Evolutionary conservation across 2,113 vertebrate species (phyloP), one percentile per base, ranked within the genome.

Genomic region (Panurus biarmicus): DNA sequence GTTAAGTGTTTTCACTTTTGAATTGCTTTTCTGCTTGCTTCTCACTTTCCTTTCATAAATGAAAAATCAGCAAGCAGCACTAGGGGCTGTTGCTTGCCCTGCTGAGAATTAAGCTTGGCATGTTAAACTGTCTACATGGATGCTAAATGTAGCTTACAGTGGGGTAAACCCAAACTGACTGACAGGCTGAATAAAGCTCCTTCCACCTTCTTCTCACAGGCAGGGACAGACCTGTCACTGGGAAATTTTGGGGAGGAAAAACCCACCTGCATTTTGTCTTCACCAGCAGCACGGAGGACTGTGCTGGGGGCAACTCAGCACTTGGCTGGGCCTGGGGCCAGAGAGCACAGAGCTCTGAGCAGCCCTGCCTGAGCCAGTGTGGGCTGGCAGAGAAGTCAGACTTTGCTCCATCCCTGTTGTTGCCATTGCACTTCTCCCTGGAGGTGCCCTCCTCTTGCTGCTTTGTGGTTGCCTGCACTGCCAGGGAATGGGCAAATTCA

Each of bases 1-100:
- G 28, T 47, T 20, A 62, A 72, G 31, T 64, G 40, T 8, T 94
- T 90, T 93, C 56, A 60, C 80, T 92, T 92, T 42, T 57, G 6
- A 87, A 74, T 88, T 66, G 53, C 42, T 89, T 80, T 93, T 95
- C 56, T 90, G n/a, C 72, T 87, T 87, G 45, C 29, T 83, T 89
- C 78, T 91, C 62, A 21, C 47, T 95, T 89, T 73, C 58, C 47
- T 95, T 89, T 73, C 58, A 57, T 67, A 92, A 85, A 45, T 65
- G 45, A 87, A 75, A 91, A 69, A 78, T 48, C 61, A 92, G 28
- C 65, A 75, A 57, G 64, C 88, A 56, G 48, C 31, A 12, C n/a
- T 51, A 23, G 6, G 45, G 73, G 57, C 51, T 72, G 73, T 64
- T 84, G 76, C 76, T 84, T 81, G 45, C 53, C 38, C 70, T 58